Evolutionary conservation across 2,888 invertebrate species (phyloP).

Genomic region (Didymodactylos carnosus): DNA sequence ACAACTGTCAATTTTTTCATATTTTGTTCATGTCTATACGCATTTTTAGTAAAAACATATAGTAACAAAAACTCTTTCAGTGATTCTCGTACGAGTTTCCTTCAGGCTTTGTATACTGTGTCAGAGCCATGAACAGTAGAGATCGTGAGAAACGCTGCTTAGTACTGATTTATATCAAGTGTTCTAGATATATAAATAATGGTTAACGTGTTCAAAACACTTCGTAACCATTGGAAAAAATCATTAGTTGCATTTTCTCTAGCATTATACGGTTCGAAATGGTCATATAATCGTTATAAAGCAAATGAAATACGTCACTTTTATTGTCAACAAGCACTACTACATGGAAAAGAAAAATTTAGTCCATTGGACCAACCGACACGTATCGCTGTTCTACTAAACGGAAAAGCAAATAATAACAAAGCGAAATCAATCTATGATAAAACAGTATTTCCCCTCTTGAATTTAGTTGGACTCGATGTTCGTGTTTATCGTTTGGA

Average conservation of each 20-base stretch:
- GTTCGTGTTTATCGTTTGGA: background rate
- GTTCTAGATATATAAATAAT: background rate
- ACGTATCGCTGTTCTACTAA: background rate
- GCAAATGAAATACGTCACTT: background rate
- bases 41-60: too few species aligned
- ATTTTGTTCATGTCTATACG: too few species aligned
- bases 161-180: too few species aligned
- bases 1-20: too few species aligned
- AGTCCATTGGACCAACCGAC: background rate
- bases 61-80: too few species aligned
- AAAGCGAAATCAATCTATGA: background rate
- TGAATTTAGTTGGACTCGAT: background rate
- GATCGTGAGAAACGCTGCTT: too few species aligned
- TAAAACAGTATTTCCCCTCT: background rate
- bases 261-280: background rate
- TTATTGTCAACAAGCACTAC: background rate
- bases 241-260: background rate
- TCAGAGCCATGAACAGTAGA: too few species aligned
- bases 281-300: background rate
- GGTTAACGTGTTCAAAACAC: background rate
- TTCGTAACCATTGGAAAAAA: background rate
- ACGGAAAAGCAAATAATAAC: background rate
- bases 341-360: background rate
- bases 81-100: too few species aligned
- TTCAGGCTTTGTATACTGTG: too few species aligned